Evolutionary conservation across 2,888 invertebrate genomes (phyloP).

Genomic region (Argyresthia goedartella): DNA sequence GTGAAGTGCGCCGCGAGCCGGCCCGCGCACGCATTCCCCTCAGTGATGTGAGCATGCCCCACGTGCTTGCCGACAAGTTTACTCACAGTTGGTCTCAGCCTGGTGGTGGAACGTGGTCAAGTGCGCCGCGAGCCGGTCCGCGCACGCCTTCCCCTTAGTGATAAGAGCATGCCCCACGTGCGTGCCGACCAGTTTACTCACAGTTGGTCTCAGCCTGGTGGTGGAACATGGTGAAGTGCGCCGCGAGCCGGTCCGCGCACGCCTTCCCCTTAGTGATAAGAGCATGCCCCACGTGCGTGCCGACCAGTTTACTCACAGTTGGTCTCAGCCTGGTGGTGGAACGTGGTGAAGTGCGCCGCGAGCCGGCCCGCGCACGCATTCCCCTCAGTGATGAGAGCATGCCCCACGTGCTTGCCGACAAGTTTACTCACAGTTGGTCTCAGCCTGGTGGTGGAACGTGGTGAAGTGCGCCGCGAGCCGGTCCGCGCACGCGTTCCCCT

Average conservation of each 20-base stretch:
- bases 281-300: slow-evolving; percentile 89
- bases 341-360: slow-evolving; percentile 93
- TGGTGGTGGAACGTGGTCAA: too few species aligned
- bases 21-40: slow-evolving; percentile 94
- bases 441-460: slow-evolving; percentile 87
- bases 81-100: too few species aligned
- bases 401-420: slow-evolving; percentile 85
- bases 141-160: slow-evolving; percentile 93
- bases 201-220: too few species aligned
- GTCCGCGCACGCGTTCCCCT: slow-evolving; percentile 94
- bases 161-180: slow-evolving; percentile 91
- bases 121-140: slow-evolving; percentile 89
- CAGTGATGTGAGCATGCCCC: slow-evolving; percentile 91
- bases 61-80: slow-evolving; percentile 82
- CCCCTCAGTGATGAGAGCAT: slow-evolving; percentile 87
- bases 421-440: slow-evolving; percentile 81
- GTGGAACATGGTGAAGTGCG: slow-evolving; percentile 96
- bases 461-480: slow-evolving; percentile 91
- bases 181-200: too few species aligned
- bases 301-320: slow-evolving; percentile 53
- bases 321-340: too few species aligned
- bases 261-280: slow-evolving; percentile 95
- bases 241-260: slow-evolving; percentile 88
- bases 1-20: slow-evolving; percentile 91
- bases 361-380: slow-evolving; percentile 90